Conservation (phyloP, 2,888 invertebrate species). For the Nipponacmea schrenckii region DNA sequence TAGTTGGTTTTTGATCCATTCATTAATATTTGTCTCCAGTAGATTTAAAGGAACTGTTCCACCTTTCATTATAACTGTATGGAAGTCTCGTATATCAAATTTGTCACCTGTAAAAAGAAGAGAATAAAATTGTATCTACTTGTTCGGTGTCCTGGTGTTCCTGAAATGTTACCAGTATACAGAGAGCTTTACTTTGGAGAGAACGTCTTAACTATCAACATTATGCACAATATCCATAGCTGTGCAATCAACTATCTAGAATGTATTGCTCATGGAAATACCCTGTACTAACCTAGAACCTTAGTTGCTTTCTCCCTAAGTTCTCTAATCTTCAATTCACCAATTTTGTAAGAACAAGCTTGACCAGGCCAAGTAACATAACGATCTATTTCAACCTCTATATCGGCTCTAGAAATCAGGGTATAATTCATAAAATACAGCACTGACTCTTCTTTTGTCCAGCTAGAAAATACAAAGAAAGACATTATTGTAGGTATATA, state of each 20-base stretch:
- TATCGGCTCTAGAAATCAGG: slow-evolving; percentile 25
- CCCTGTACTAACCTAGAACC: slow-evolving; percentile 28
- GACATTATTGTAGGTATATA: neutral
- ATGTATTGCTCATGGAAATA: too few relatives aligned
- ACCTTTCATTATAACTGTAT: slow-evolving; percentile 49
- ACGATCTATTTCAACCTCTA: slow-evolving; percentile 58
- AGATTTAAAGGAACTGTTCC: slow-evolving; percentile 48
- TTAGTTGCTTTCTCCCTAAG: slow-evolving; percentile 55
- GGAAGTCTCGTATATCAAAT: slow-evolving; percentile 59
- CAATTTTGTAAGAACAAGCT: slow-evolving; percentile 60
- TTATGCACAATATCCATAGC: too few relatives aligned
- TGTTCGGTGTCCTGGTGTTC: neutral
- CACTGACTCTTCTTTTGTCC: slow-evolving; percentile 55
- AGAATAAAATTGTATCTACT: too few relatives aligned
- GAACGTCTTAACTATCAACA: too few relatives aligned
- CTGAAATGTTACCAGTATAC: too few relatives aligned
- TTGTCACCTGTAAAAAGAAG: slow-evolving; percentile 31
- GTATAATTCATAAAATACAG: slow-evolving; percentile 55
- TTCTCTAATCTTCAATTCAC: slow-evolving; percentile 56
- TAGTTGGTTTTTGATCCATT: slow-evolving; percentile 26
- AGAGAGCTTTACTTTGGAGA: too few relatives aligned
- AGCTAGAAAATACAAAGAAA: slow-evolving; percentile 39
- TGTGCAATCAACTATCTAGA: too few relatives aligned
- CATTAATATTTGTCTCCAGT: slow-evolving; percentile 41
- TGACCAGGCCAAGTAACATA: slow-evolving; percentile 66